phyloP scores from a whole-genome alignment of 2,888 invertebrate species.

The Noctuana brunneofusca region DNA sequence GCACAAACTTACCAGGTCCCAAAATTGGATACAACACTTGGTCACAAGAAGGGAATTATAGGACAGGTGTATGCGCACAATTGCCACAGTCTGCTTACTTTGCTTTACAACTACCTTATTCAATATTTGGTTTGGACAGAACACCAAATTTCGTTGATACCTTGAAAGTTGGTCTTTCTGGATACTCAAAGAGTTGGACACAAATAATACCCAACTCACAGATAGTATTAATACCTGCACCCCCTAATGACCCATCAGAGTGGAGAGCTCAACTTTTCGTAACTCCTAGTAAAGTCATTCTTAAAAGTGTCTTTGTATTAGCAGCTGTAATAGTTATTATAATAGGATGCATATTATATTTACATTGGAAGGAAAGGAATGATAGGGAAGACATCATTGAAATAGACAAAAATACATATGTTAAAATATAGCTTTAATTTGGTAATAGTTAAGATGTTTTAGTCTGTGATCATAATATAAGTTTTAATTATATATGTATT shows the following conservation, averaged over 20 bases:
- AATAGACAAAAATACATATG: constrained; percentile 74
- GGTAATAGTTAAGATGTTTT: constrained; percentile 1
- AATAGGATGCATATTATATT: constrained; percentile 90
- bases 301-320: constrained; percentile 95
- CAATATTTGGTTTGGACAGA: constrained; percentile 97
- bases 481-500: background rate
- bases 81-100: constrained; percentile 95
- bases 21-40: constrained; percentile 93
- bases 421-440: constrained; percentile 56
- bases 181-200: constrained; percentile 89
- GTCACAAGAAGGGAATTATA: constrained; percentile 92
- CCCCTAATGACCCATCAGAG: constrained; percentile 87
- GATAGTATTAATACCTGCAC: constrained; percentile 96
- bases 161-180: constrained; percentile 90
- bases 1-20: constrained; percentile 95
- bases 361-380: constrained; percentile 93
- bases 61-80: constrained; percentile 93
- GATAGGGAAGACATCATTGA: constrained; percentile 76
- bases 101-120: constrained; percentile 96
- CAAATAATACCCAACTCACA: constrained; percentile 99
- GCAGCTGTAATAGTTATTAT: constrained; percentile 93
- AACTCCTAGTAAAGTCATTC: constrained; percentile 95
- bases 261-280: constrained; percentile 97
- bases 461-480: constrained; percentile 3
- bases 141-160: constrained; percentile 98